phyloP scores from a whole-genome alignment of 2,113 vertebrate species.

The Hippocampus barbouri region DNA sequence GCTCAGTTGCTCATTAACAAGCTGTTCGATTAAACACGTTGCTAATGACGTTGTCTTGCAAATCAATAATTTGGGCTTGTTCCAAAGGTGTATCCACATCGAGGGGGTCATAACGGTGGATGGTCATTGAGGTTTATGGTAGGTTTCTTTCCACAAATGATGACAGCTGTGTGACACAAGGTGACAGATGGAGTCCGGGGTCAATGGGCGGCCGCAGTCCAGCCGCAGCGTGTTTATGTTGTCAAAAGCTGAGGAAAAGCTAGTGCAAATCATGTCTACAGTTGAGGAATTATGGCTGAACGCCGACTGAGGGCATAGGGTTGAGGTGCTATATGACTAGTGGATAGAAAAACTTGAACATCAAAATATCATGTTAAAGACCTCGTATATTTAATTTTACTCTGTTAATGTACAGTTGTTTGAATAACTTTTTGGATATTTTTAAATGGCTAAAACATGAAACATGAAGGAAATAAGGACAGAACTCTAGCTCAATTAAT shows the following conservation, averaged over 20 bases:
- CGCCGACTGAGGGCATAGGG: constrained; percentile 12
- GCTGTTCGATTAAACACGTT: constrained; percentile 66
- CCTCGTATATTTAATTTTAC: not conserved
- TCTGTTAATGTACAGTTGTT: not conserved
- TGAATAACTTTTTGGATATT: not conserved
- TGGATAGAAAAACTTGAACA: not conserved
- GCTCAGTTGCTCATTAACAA: constrained; percentile 66
- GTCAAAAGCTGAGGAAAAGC: constrained; percentile 6
- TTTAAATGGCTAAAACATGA: not conserved
- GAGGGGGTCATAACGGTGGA: constrained; percentile 34
- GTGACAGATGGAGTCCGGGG: constrained; percentile 43
- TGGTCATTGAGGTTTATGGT: constrained; percentile 47
- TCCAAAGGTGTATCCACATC: constrained; percentile 54
- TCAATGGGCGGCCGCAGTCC: constrained; percentile 17
- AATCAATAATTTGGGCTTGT: constrained; percentile 71
- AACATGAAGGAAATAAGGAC: not conserved
- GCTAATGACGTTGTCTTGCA: constrained; percentile 68
- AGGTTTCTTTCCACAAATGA: constrained; percentile 29
- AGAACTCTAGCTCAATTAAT: not conserved
- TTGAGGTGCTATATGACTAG: not conserved
- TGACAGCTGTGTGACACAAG: constrained; percentile 22
- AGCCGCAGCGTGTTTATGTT: constrained; percentile 11
- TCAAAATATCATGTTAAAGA: not conserved
- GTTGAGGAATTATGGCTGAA: constrained; percentile 19
- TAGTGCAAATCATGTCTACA: not conserved